Percentiles rank a stretch among this genome's conserved stretches.
These are phyloP conservation scores for Semnornis frantzii DNA, from an alignment of 2,113 vertebrate species.

Conservation along the genomic window DNA sequence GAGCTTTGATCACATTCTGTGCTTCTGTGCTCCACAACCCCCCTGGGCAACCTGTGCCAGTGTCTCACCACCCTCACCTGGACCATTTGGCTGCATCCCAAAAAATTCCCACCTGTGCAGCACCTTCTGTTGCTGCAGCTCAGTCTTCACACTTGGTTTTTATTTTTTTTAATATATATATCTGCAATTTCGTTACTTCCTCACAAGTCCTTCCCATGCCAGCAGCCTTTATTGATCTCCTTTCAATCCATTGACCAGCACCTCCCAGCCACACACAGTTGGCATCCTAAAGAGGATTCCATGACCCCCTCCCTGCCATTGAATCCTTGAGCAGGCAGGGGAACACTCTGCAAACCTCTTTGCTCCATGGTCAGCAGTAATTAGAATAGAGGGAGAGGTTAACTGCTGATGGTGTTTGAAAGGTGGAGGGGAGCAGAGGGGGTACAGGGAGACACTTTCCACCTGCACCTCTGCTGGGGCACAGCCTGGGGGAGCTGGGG, in stretches of 20 bases:
- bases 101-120: too few species aligned
- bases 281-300: constrained; percentile 19
- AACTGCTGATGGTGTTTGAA: constrained; percentile 12
- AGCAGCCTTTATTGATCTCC: constrained; percentile 15
- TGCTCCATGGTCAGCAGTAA: constrained; percentile 1
- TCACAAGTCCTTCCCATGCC: not conserved
- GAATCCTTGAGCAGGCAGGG: constrained; percentile 5
- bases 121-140: not conserved
- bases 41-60: too few species aligned
- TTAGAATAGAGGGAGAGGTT: constrained; percentile 29
- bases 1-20: too few species aligned
- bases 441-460: not conserved
- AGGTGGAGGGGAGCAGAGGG: not conserved
- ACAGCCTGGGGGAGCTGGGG: too few species aligned
- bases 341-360: not conserved
- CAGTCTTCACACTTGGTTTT: not conserved
- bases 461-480: not conserved
- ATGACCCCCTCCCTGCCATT: not conserved
- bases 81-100: too few species aligned
- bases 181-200: not conserved
- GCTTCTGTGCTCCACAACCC: too few species aligned
- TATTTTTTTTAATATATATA: too few species aligned
- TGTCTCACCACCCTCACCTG: too few species aligned
- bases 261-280: not conserved
- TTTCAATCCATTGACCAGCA: not conserved